Evolutionary conservation across 2,797 vertebrate genomes (phyloP).

Genomic region (Rousettus madagascariensis): DNA sequence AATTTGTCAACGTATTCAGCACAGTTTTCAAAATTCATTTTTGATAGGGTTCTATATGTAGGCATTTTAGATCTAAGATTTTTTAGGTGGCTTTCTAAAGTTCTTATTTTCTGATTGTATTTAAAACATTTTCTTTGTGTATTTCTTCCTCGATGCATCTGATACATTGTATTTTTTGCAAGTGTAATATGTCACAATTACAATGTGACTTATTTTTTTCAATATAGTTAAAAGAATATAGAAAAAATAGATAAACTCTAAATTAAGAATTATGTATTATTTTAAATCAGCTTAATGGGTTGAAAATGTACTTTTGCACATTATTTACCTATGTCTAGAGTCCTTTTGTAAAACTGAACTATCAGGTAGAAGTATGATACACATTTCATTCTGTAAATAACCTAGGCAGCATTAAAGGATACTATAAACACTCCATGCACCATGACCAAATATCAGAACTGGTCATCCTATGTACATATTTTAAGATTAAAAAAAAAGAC

Average conservation of each 20-base stretch:
- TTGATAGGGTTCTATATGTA: background rate
- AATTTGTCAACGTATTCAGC: background rate
- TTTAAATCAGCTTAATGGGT: conserved; percentile 42
- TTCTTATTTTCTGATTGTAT: conserved; percentile 5
- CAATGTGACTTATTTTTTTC: conserved; percentile 15
- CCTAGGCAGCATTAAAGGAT: conserved; percentile 78
- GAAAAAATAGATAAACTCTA: conserved; percentile 1
- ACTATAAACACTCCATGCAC: conserved; percentile 82
- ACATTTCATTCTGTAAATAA: conserved; percentile 82
- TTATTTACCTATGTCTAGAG: conserved; percentile 69
- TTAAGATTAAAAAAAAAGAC: conserved; percentile 79
- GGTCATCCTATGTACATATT: conserved; percentile 81
- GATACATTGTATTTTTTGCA: conserved; percentile 20
- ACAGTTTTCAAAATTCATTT: conserved; percentile 39
- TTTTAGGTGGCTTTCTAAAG: background rate
- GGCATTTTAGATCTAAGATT: conserved; percentile 40
- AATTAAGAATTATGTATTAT: conserved; percentile 47
- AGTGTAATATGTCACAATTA: conserved; percentile 13
- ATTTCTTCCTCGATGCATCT: conserved; percentile 7
- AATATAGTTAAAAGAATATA: background rate
- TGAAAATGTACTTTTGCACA: conserved; percentile 62
- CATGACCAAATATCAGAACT: conserved; percentile 77
- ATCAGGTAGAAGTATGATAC: conserved; percentile 80
- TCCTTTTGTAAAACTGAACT: conserved; percentile 82
- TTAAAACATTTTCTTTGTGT: background rate